A percentile compares a stretch with the other conserved stretches of the same genome.
phyloP scores from a whole-genome alignment of 2,797 vertebrate genomes.

The Poecilia gillii region DNA sequence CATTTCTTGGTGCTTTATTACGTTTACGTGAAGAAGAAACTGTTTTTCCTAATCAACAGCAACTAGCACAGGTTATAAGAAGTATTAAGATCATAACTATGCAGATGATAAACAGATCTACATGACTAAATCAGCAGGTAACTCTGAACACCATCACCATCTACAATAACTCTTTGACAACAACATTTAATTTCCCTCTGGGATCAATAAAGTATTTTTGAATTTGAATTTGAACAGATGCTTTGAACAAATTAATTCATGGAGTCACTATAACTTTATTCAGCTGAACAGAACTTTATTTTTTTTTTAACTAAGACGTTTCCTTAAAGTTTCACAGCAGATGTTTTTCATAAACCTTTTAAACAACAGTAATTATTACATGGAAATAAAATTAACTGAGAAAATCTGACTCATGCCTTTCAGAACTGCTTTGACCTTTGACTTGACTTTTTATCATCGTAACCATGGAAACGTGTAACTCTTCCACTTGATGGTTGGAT shows the following conservation, averaged over 20 bases:
- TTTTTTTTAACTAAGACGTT: too few relatives aligned
- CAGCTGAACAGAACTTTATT: background rate
- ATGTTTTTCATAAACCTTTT: too few relatives aligned
- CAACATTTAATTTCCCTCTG: too few relatives aligned
- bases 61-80: background rate
- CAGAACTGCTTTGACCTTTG: background rate
- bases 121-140: background rate
- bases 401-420: background rate
- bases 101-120: background rate
- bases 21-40: background rate
- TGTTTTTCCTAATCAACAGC: background rate
- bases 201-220: too few relatives aligned
- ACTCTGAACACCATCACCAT: background rate
- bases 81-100: background rate
- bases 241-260: background rate
- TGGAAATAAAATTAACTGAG: background rate
- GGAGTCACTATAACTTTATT: background rate
- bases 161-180: too few relatives aligned
- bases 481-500: background rate
- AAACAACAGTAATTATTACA: too few relatives aligned
- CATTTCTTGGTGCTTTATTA: background rate
- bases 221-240: background rate
- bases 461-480: background rate
- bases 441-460: background rate
- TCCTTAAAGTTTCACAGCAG: too few relatives aligned